Conservation (phyloP, 2,888 invertebrate species). For the Glaucopsyche alexis region DNA sequence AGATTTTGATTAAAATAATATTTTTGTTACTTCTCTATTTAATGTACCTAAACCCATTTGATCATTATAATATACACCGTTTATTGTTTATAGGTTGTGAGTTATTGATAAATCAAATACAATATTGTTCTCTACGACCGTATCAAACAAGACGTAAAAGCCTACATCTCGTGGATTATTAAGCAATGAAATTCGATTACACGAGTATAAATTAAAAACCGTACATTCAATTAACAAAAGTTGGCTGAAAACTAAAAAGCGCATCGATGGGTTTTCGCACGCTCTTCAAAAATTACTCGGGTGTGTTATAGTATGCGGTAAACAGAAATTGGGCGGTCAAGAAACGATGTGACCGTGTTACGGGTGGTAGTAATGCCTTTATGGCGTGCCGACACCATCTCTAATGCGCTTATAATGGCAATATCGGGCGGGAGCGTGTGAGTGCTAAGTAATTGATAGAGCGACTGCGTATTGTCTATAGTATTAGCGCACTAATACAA, state of each 20-base stretch:
- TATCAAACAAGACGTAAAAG: conserved; percentile 35
- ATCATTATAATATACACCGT: not conserved
- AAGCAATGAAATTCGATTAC: conserved; percentile 41
- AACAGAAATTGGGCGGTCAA: conserved; percentile 68
- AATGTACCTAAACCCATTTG: not conserved
- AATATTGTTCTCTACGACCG: not conserved
- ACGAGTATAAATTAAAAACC: conserved; percentile 46
- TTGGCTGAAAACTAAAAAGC: conserved; percentile 50
- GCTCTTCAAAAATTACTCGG: conserved; percentile 58
- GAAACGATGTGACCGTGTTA: conserved; percentile 77
- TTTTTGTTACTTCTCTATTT: not conserved
- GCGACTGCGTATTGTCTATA: conserved; percentile 59
- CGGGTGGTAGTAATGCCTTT: conserved; percentile 65
- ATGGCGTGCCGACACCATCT: conserved; percentile 70
- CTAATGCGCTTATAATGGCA: conserved; percentile 75
- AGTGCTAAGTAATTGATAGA: conserved; percentile 75
- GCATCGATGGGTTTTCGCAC: conserved; percentile 60
- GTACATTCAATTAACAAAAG: conserved; percentile 51
- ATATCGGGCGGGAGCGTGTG: conserved; percentile 62
- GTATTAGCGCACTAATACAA: conserved; percentile 61
- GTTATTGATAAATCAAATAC: not conserved
- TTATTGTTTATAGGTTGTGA: not conserved
- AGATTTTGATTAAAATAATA: too few relatives aligned
- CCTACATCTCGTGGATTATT: conserved; percentile 29
- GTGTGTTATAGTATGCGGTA: conserved; percentile 57